Evolutionary conservation across 1,140 invertebrate species (phyloP).

Genomic region (Drosophila micromelanica): DNA sequence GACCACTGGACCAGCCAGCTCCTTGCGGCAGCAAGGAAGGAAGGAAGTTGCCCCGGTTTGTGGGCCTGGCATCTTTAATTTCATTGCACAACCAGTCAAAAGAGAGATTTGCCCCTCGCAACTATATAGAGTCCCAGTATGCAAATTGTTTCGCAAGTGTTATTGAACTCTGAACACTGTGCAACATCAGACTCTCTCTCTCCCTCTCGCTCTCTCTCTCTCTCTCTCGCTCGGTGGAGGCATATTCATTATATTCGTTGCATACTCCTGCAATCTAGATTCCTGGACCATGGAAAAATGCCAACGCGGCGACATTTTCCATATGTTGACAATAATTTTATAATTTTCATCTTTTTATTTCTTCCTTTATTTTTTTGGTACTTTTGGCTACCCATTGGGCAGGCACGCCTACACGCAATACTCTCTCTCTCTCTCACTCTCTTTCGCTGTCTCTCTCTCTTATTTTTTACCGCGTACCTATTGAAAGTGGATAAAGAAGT

Average conservation of each 20-base stretch:
- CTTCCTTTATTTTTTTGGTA: constrained; percentile 2
- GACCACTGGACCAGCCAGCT: constrained; percentile 7
- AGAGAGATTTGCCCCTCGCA: constrained; percentile 1
- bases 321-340: constrained; percentile 69
- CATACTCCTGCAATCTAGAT: background rate
- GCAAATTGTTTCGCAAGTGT: constrained; percentile 66
- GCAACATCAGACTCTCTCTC: background rate
- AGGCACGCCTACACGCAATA: constrained; percentile 34
- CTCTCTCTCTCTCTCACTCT: background rate
- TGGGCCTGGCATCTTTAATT: constrained; percentile 7
- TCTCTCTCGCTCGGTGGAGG: too few relatives aligned
- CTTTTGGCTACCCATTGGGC: constrained; percentile 25
- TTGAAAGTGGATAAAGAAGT: too few relatives aligned
- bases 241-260: constrained; percentile 4
- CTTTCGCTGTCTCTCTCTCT: too few relatives aligned
- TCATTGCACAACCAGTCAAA: constrained; percentile 22
- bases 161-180: constrained; percentile 56
- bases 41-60: constrained; percentile 66
- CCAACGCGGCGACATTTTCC: constrained; percentile 57
- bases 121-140: constrained; percentile 27
- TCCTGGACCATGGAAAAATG: constrained; percentile 29
- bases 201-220: too few relatives aligned
- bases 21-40: constrained; percentile 57
- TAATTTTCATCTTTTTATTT: constrained; percentile 16
- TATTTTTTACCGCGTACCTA: too few relatives aligned